These are phyloP conservation scores for Venturia canescens DNA, from an alignment of 1,140 invertebrate genomes.

Conservation along the genomic window DNA sequence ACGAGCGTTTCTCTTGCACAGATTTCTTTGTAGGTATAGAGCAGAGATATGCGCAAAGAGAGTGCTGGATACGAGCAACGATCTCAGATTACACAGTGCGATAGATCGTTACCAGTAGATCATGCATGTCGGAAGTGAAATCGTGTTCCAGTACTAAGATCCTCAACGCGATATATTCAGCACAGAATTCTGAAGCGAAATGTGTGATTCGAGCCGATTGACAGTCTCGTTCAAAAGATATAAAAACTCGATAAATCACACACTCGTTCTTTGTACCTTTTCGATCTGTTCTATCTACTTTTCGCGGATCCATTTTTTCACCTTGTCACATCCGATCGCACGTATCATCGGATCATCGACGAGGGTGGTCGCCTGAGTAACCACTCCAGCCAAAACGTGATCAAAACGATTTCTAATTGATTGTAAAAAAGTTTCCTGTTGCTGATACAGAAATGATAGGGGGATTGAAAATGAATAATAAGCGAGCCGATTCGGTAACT, in stretches of 20 bases:
- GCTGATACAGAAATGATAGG: too few species aligned
- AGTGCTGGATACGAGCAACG: not conserved
- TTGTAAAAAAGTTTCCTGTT: too few species aligned
- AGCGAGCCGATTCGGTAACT: too few species aligned
- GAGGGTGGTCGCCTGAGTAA: too few species aligned
- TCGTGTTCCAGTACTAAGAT: not conserved
- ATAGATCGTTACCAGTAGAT: slow-evolving; percentile 11
- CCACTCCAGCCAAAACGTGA: too few species aligned
- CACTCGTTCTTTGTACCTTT: not conserved
- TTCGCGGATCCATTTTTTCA: too few species aligned
- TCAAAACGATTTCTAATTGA: too few species aligned
- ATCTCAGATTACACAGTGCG: not conserved
- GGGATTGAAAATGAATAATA: too few species aligned
- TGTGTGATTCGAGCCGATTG: not conserved
- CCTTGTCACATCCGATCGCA: not conserved
- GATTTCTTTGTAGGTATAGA: not conserved
- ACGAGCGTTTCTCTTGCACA: not conserved
- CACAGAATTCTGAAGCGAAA: not conserved
- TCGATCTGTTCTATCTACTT: too few species aligned
- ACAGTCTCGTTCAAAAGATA: not conserved
- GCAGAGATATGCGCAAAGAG: not conserved
- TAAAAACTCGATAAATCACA: not conserved
- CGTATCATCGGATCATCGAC: not conserved
- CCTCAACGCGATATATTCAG: not conserved
- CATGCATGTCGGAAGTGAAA: slow-evolving; percentile 9